Conservation (phyloP, 2,113 vertebrate genomes). For the Pan troglodytes region DNA sequence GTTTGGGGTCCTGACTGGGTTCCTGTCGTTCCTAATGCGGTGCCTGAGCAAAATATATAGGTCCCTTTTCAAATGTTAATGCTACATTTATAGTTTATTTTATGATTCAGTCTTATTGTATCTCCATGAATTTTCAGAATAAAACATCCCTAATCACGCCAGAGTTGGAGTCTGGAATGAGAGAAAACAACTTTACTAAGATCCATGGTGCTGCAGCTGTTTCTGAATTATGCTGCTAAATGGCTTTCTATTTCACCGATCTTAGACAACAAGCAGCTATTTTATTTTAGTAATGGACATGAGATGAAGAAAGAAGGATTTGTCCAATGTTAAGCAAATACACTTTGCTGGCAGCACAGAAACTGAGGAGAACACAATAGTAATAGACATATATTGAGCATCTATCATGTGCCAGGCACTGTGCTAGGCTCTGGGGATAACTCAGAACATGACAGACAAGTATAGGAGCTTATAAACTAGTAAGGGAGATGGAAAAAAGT, state of each 20-base stretch:
- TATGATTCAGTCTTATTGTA: neutral
- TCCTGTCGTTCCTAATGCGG: neutral
- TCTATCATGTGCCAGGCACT: neutral
- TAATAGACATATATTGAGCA: neutral
- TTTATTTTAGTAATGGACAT: slow-evolving; percentile 15
- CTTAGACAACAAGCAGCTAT: slow-evolving; percentile 21
- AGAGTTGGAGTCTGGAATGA: slow-evolving; percentile 14
- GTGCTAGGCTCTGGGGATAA: neutral
- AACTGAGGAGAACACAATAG: neutral
- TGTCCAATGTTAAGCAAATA: slow-evolving; percentile 5
- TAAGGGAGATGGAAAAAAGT: neutral
- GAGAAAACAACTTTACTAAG: slow-evolving; percentile 44
- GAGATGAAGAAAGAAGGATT: slow-evolving; percentile 43
- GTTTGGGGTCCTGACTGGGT: neutral
- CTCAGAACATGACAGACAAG: neutral
- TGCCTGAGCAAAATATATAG: neutral
- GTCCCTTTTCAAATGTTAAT: neutral
- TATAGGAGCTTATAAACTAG: neutral
- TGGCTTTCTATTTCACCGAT: slow-evolving; percentile 26
- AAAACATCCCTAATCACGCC: neutral
- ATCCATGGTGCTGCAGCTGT: slow-evolving; percentile 2
- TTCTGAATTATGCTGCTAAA: slow-evolving; percentile 51
- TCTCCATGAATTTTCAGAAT: slow-evolving; percentile 37
- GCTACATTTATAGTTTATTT: neutral
- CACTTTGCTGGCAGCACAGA: neutral